These are phyloP conservation scores for Graptemys geographica DNA, from an alignment of 2,797 vertebrate species.

Conservation along the genomic window DNA sequence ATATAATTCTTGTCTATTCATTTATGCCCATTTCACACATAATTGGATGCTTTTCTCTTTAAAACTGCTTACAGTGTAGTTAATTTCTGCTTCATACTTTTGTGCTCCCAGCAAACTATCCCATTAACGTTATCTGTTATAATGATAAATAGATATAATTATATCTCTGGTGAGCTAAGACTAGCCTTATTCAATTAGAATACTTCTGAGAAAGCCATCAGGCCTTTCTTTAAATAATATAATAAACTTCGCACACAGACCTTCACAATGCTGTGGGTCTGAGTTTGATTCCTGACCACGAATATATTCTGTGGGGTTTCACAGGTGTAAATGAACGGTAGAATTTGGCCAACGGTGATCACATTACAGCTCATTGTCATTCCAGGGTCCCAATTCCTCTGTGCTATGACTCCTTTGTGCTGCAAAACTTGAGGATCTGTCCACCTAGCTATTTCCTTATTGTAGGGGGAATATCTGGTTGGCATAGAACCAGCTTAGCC, in stretches of 20 bases:
- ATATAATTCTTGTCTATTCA: conserved; percentile 33
- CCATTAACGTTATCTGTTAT: neutral
- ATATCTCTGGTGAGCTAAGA: neutral
- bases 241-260: neutral
- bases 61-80: conserved; percentile 53
- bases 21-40: conserved; percentile 54
- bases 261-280: neutral
- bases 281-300: neutral
- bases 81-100: conserved; percentile 30
- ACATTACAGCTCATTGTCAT: neutral
- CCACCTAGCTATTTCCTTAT: neutral
- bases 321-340: neutral
- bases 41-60: conserved; percentile 47
- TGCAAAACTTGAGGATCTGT: neutral
- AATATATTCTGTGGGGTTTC: neutral
- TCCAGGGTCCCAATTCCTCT: conserved; percentile 36
- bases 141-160: neutral
- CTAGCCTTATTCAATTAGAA: neutral
- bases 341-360: neutral
- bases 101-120: neutral
- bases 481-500: conserved; percentile 61
- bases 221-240: conserved; percentile 17
- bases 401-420: neutral
- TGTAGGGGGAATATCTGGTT: neutral
- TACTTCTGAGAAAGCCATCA: neutral